A percentile compares a stretch with the other conserved stretches of the same genome.
These are phyloP conservation scores for Chorisops tibialis DNA, from an alignment of 2,888 invertebrate genomes.

Conservation along the genomic window DNA sequence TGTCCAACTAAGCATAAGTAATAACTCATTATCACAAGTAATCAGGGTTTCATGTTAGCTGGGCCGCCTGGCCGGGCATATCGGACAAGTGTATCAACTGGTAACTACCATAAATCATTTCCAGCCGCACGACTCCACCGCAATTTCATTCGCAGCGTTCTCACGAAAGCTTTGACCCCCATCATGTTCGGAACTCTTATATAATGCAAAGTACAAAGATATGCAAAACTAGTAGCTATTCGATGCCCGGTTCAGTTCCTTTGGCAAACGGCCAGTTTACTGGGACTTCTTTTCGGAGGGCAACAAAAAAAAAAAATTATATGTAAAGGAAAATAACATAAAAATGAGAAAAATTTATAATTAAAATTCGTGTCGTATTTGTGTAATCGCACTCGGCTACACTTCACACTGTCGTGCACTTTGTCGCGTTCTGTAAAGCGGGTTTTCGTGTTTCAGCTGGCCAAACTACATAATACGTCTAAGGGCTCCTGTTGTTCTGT, in stretches of 20 bases:
- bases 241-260: not conserved
- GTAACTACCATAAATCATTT: conserved; percentile 21
- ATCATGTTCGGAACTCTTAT: not conserved
- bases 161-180: conserved; percentile 11
- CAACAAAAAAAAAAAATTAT: not conserved
- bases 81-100: conserved; percentile 23
- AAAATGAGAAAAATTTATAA: conserved; percentile 15
- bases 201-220: conserved; percentile 3
- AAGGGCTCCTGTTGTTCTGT: not conserved
- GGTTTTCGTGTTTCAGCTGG: not conserved
- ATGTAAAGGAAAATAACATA: not conserved
- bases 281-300: not conserved
- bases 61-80: conserved; percentile 2
- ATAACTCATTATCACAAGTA: conserved; percentile 17
- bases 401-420: conserved; percentile 9
- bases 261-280: no score
- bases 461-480: not conserved
- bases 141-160: not conserved
- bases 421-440: conserved; percentile 5
- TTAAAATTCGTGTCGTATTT: conserved; percentile 21
- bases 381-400: conserved; percentile 16
- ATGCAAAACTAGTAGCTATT: not conserved
- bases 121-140: conserved; percentile 17
- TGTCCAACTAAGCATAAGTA: no score
- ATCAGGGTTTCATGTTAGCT: conserved; percentile 5